These are phyloP conservation scores for Lamellibrachia luymesi DNA, from an alignment of 1,140 invertebrate species.

Conservation along the genomic window DNA sequence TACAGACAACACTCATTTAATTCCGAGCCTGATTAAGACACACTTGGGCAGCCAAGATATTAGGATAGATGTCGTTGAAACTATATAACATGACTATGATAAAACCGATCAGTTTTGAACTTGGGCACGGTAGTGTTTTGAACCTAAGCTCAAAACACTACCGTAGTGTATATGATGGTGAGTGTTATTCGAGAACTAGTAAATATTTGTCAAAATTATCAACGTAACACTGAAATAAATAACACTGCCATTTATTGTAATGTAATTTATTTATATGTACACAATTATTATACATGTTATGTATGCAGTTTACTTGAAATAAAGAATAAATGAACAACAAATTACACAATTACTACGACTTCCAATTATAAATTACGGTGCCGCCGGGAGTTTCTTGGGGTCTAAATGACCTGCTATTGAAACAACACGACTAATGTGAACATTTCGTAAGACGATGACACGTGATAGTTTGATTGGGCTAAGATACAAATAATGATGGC, in stretches of 20 bases:
- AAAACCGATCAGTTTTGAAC: no score
- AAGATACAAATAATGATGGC: not conserved
- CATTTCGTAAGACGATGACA: not conserved
- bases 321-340: not conserved
- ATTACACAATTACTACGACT: not conserved
- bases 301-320: not conserved
- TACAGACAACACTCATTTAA: no score
- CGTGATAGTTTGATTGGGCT: not conserved
- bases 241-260: not conserved
- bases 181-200: no score
- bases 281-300: not conserved
- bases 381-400: not conserved
- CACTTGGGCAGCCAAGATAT: no score
- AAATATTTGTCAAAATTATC: no score
- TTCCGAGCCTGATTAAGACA: no score
- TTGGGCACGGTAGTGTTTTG: no score
- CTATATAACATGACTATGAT: no score
- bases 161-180: no score
- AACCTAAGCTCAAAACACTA: no score
- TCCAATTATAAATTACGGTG: not conserved
- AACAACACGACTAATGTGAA: not conserved
- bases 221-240: not conserved
- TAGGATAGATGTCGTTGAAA: no score
- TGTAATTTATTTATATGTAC: conserved; percentile 5
- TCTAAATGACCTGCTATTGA: not conserved